These are phyloP conservation scores for Ceratosolen solmsi DNA, from an alignment of 1,140 invertebrate genomes.

Conservation along the genomic window DNA sequence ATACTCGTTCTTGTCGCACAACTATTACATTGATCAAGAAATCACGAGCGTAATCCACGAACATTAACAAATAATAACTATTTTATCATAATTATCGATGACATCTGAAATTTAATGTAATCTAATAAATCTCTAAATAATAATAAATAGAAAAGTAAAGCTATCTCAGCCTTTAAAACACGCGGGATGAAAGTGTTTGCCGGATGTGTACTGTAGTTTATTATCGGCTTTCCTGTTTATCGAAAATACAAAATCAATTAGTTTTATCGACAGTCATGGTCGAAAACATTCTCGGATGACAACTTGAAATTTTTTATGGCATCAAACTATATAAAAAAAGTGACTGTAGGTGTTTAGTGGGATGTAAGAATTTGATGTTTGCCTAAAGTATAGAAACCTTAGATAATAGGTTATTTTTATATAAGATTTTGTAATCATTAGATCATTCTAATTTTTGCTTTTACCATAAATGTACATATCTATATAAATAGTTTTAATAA, in stretches of 20 bases:
- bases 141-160: no score
- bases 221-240: neutral
- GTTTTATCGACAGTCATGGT: no score
- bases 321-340: slow-evolving; percentile 8
- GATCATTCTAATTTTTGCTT: neutral
- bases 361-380: neutral
- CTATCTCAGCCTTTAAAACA: neutral
- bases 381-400: neutral
- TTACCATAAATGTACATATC: neutral
- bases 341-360: neutral
- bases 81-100: neutral
- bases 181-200: neutral
- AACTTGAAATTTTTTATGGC: neutral
- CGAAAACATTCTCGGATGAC: slow-evolving; percentile 2
- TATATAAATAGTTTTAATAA: neutral
- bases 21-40: neutral
- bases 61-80: neutral
- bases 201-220: neutral
- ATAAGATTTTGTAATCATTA: neutral
- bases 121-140: neutral
- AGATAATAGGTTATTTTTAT: neutral
- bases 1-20: neutral
- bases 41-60: neutral
- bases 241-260: slow-evolving; percentile 18
- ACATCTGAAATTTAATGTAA: neutral